Evolutionary conservation across 2,113 vertebrate genomes (phyloP).

Genomic region (Jacana jacana): DNA sequence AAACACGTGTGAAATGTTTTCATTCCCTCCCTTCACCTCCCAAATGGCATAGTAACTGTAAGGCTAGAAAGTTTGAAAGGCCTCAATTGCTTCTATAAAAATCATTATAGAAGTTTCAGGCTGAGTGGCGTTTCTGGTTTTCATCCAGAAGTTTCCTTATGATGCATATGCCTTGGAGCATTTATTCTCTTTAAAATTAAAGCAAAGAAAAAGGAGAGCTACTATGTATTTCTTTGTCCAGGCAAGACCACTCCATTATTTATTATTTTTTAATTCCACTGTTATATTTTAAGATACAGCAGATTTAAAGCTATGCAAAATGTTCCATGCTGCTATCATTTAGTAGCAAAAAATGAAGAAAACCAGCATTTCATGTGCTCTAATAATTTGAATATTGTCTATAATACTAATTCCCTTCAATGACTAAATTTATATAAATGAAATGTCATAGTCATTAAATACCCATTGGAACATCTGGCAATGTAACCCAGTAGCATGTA

Average conservation of each 20-base stretch:
- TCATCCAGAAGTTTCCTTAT: not conserved
- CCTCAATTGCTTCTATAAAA: not conserved
- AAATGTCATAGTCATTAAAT: not conserved
- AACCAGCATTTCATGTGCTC: not conserved
- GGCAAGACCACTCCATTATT: not conserved
- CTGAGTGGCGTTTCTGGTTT: not conserved
- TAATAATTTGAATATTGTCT: constrained; percentile 6
- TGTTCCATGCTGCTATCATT: not conserved
- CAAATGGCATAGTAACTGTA: not conserved
- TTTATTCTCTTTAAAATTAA: constrained; percentile 14
- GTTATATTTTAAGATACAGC: not conserved
- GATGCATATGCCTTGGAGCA: not conserved
- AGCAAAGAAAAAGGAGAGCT: not conserved
- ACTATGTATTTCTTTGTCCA: not conserved
- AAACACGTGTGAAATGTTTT: not conserved
- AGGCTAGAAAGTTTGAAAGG: not conserved
- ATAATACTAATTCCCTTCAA: not conserved
- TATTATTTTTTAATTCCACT: not conserved
- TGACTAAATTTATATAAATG: not conserved
- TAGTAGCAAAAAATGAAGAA: not conserved
- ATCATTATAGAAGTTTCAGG: not conserved
- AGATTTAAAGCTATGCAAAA: not conserved
- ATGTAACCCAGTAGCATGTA: not conserved
- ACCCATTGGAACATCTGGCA: not conserved
- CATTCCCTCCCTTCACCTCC: not conserved